Evolutionary conservation across 2,888 invertebrate genomes (phyloP).

Genomic region (Tinea semifulvella): DNA sequence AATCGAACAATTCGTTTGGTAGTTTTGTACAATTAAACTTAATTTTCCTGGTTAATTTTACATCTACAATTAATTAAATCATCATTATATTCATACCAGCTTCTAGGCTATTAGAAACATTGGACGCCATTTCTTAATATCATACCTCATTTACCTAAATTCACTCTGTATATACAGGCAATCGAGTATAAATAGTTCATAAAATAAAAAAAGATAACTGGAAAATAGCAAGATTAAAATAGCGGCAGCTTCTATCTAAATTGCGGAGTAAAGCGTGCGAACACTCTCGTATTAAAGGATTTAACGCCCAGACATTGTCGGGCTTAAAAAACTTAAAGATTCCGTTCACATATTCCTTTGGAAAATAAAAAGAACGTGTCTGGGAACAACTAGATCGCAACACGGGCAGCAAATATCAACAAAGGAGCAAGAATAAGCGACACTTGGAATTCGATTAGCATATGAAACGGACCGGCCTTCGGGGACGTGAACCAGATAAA

Average conservation of each 20-base stretch:
- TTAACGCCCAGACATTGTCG: not conserved
- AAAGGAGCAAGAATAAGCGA: slow-evolving; percentile 14
- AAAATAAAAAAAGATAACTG: not conserved
- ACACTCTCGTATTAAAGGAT: slow-evolving; percentile 8
- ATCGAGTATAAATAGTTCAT: no score
- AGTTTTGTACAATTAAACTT: no score
- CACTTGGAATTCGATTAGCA: slow-evolving; percentile 37
- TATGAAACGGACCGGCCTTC: slow-evolving; percentile 28
- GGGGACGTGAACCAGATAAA: slow-evolving; percentile 28
- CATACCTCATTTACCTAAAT: no score
- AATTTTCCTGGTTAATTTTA: no score
- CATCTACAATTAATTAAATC: no score
- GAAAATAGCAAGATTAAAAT: not conserved
- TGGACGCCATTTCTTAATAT: no score
- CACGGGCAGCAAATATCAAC: slow-evolving; percentile 14
- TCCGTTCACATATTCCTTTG: slow-evolving; percentile 12
- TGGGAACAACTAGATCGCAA: slow-evolving; percentile 12
- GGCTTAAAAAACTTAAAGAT: slow-evolving; percentile 9
- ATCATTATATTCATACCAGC: no score
- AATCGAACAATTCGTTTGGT: no score
- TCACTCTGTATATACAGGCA: no score
- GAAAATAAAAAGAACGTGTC: slow-evolving; percentile 12
- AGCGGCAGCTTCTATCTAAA: slow-evolving; percentile 9
- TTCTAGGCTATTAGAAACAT: no score
- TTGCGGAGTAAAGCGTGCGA: slow-evolving; percentile 3